Base-by-base conservation (phyloP, 2,113 vertebrate species). In the Vimba vimba region DNA sequence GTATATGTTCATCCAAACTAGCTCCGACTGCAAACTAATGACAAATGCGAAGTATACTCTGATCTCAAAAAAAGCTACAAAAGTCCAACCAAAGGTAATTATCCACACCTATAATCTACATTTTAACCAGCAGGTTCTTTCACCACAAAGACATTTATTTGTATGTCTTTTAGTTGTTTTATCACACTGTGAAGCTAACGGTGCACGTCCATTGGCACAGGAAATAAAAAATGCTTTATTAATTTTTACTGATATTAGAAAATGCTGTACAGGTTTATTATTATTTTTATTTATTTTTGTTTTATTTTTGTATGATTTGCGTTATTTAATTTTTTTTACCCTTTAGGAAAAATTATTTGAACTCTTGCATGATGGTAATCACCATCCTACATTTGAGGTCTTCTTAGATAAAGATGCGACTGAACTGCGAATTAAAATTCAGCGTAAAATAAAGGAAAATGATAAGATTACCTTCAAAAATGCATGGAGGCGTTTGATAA, bases 351-450 rank as follows among this genome's bases (percentile, higher is more conserved):
- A 23, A 71, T 2, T 12, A 30, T 87, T 79, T 55, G 59, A 79
- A 81, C 9, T 21, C 62, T 25, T 83, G 8, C 45, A 83, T 45
- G 57, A 12, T 73, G 55, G 43, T 4, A 64, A 78, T 60, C 36
- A 86, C 27, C 84, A 86, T 36, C 52, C 87, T 33, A 43, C 87
- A 52, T 88, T 86, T 75, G 84, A 88, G 27, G 39, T 88, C n/a
- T 88, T 88, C 59, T 66, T 88, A 69, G 66, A 50, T 59, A 73
- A 47, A 43, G 47, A 25, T 43, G 68, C 86, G 23, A 79, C 11
- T 66, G 80, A 88, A 74, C 19, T 88, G 6, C 39, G 11, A 30
- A 19, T 88, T 33, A 86, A 30, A 45, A 74, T 88, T 79, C 21
- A 33, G 13, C 84, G 30, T 45, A 84, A 66, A 64, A 30, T 17